Base-by-base conservation (phyloP, 1,140 invertebrate genomes). In the Triops cancriformis region DNA sequence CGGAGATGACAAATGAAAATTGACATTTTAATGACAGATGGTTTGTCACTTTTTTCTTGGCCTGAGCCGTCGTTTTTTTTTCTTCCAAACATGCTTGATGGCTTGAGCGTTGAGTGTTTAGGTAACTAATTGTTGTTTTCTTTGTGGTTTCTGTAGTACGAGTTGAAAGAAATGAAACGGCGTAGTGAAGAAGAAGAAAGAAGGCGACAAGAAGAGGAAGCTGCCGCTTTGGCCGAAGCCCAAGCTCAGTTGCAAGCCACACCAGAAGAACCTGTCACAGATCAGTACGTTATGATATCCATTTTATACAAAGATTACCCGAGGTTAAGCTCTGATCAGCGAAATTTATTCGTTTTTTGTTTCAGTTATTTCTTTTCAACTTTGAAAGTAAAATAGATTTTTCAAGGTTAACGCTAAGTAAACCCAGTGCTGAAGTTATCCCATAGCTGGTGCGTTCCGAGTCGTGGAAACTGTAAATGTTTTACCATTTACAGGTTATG, bases 161-260 rank as follows among this genome's bases (percentile, higher is more conserved):
- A 99, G 88, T 88, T 99, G 85, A 96, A 96, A 87, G 97, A 99
- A 87, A 89, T 95, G 86, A 94, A 96, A 87, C 88, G 94, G 84
- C 88, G 91, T 81, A 90, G 96, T 86, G 91, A 87, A 80, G 85
- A 87, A 79, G 90, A 91, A 82, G 90, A 91, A 81, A 87, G 87
- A 82, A 87, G 88, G 76, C 86, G 88, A 80, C 86, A 88, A 82
- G 91, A 93, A 82, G 91, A 92, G 45, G 93, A 94, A 82, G 76
- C 82, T 78, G 81, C 83, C 43, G 76, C 82, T 76, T 90, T 93
- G 81, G 92, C 91, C 27, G 90, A 92, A 73, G 85, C 86, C 81
- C 84, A 85, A 81, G 85, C 88, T 73, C 85, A 88, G 82, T 86
- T 87, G 81, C 85, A 90, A 79, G 86, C 87, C 79, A 87, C 87